Evolutionary conservation across 2,797 vertebrate genomes (phyloP), one percentile per base, ranked within the genome.

Genomic region (Xenentodon cancila): DNA sequence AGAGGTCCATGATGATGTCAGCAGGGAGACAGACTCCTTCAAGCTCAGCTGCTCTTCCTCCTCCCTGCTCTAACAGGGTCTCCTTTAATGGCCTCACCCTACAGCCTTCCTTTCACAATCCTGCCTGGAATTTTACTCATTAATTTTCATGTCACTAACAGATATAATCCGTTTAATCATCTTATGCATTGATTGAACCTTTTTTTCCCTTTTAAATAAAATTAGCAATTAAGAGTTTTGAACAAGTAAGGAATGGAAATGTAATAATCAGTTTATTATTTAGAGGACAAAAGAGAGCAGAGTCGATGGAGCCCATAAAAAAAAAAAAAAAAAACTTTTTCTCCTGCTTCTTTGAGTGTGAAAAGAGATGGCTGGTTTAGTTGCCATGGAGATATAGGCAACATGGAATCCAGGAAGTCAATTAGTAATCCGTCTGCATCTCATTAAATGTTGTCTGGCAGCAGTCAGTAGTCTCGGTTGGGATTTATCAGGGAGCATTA

Each of bases 361-460:
- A 76, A 81, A 85, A 57, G 81, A 75, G 50, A 69, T 42, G 79
- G 60, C 78, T 74, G 77, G 62, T 91, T 88, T 62, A 54, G 92
- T 94, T 93, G 83, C 90, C 87, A 94, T 93, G 89, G 93, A 61
- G 86, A 94, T 79, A 21, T 46, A 76, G 73, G 85, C 79, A 80
- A 85, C 55, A 37, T 79, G 90, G 92, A 87, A 92, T 80, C 75
- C 86, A 80, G 87, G 88, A 93, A 92, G 89, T 93, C 91, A 93
- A 93, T 94, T 91, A 91, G 88, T 84, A 90, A 90, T 89, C 85
- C 75, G 77, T 73, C 81, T 70, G 90, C 85, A 92, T 92, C 90
- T 92, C 87, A 92, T 93, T 91, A 91, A 75, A 71, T 54, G 80
- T 58, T 80, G 65, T 87, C 79, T 77, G 63, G 73, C 79, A 73